Conservation (phyloP, 2,888 invertebrate genomes). For the Leptopilina myrica region DNA sequence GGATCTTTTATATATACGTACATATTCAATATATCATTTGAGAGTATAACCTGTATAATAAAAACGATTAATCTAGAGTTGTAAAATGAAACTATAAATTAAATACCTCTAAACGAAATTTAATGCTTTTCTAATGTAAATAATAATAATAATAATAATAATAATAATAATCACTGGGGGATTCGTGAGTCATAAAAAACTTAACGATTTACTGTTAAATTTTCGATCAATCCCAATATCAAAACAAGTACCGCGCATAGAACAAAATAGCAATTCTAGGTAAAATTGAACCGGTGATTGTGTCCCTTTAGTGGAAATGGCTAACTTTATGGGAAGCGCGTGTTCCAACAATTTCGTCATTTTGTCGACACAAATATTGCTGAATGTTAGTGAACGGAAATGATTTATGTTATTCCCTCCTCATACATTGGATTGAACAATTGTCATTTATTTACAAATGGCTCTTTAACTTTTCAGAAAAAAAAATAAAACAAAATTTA, state of each 20-base stretch:
- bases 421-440: neutral
- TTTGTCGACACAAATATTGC: conserved; percentile 58
- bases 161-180: too few relatives aligned
- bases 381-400: conserved; percentile 54
- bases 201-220: conserved; percentile 6
- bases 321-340: conserved; percentile 39
- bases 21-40: too few relatives aligned
- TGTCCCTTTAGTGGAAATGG: conserved; percentile 24
- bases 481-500: too few relatives aligned
- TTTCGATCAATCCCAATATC: neutral
- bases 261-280: conserved; percentile 6
- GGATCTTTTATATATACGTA: too few relatives aligned
- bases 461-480: neutral
- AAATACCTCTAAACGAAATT: too few relatives aligned
- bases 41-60: too few relatives aligned
- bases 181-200: neutral
- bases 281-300: conserved; percentile 6
- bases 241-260: neutral
- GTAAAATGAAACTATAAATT: too few relatives aligned
- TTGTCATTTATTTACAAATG: neutral
- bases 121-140: too few relatives aligned
- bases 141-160: too few relatives aligned
- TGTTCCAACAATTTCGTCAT: conserved; percentile 56
- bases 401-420: conserved; percentile 15
- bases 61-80: too few relatives aligned